phyloP scores from a whole-genome alignment of 2,113 vertebrate species.

The Ceyx melanurus region DNA sequence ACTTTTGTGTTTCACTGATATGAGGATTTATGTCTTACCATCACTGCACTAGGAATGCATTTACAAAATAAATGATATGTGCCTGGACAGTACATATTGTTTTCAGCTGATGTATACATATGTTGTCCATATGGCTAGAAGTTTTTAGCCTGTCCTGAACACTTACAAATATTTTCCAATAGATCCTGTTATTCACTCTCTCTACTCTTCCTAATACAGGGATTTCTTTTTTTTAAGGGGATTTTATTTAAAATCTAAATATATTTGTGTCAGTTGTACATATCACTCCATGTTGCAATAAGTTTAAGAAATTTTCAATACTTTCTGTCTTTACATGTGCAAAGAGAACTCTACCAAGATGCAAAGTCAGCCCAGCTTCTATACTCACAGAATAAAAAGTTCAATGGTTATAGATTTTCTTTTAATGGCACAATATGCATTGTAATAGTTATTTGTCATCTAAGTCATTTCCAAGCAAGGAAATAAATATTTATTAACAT shows the following conservation, averaged over 20 bases:
- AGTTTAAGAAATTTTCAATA: neutral
- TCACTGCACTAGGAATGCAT: neutral
- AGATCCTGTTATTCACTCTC: neutral
- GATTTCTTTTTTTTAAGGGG: neutral
- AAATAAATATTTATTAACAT: neutral
- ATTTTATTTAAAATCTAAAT: neutral
- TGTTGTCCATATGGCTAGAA: constrained; percentile 7
- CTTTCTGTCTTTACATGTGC: neutral
- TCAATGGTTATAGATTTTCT: neutral
- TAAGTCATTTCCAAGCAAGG: neutral
- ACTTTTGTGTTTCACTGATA: neutral
- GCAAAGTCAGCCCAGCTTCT: neutral
- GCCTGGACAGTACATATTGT: neutral
- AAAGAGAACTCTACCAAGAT: neutral
- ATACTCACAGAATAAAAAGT: neutral
- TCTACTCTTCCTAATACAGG: neutral
- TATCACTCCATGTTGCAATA: neutral
- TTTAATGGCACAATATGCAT: neutral
- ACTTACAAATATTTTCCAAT: constrained; percentile 11
- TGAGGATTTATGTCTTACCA: neutral
- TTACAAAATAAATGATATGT: neutral
- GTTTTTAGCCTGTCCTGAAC: neutral
- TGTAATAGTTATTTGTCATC: neutral
- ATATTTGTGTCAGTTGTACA: neutral
- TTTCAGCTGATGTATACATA: neutral